phyloP scores from a whole-genome alignment of 2,888 invertebrate genomes.

The Halictus ligatus region DNA sequence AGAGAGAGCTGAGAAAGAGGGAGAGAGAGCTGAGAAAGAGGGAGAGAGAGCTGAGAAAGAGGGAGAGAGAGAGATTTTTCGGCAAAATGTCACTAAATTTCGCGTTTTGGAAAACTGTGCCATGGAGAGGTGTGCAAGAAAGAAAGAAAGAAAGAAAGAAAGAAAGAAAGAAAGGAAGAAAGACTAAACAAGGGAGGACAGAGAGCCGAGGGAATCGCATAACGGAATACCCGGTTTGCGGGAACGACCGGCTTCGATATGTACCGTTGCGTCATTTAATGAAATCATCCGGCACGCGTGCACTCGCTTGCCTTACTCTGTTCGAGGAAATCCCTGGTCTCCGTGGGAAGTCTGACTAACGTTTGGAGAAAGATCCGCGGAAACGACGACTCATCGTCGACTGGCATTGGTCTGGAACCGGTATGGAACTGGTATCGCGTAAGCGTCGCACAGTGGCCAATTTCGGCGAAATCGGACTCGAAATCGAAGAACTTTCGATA shows the following conservation, averaged over 20 bases:
- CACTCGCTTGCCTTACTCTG: constrained; percentile 14
- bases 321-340: constrained; percentile 49
- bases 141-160: neutral
- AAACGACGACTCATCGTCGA: neutral
- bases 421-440: neutral
- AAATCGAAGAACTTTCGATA: no score
- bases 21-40: neutral
- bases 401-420: neutral
- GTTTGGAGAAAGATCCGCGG: neutral
- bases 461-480: no score
- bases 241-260: constrained; percentile 50
- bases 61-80: no score
- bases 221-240: constrained; percentile 61
- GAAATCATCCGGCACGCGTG: constrained; percentile 66
- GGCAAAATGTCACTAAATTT: no score
- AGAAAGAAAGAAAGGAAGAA: neutral
- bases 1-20: no score
- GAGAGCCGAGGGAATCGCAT: constrained; percentile 26
- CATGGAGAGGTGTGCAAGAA: no score
- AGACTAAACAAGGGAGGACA: neutral
- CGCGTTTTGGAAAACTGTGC: no score
- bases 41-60: no score
- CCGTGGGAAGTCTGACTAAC: constrained; percentile 22
- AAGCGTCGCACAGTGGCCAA: no score
- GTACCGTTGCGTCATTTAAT: constrained; percentile 76